Conservation (phyloP, 2,888 invertebrate species). For the Anagyrus pseudococci region DNA sequence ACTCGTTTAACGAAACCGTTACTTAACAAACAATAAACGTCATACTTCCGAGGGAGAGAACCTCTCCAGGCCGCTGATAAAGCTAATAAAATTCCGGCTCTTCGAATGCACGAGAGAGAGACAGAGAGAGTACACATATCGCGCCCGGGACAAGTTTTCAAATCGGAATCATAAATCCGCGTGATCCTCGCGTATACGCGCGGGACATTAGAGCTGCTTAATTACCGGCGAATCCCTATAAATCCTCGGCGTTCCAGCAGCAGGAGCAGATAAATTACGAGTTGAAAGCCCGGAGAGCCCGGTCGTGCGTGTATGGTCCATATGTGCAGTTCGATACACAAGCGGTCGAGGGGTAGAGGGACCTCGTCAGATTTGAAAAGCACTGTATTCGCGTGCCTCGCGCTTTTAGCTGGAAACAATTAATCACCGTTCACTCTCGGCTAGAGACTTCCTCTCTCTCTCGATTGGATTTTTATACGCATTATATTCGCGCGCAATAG, state of each 20-base stretch:
- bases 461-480: too few relatives aligned
- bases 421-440: too few relatives aligned
- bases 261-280: constrained; percentile 12
- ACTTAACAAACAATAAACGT: constrained; percentile 15
- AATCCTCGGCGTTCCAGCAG: constrained; percentile 14
- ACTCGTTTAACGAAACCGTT: constrained; percentile 2
- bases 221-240: constrained; percentile 15
- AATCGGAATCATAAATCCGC: constrained; percentile 22
- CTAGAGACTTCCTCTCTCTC: too few relatives aligned
- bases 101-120: not conserved
- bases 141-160: constrained; percentile 4
- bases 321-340: not conserved
- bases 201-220: constrained; percentile 1
- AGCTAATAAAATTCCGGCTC: not conserved
- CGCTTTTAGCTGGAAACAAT: too few relatives aligned
- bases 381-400: not conserved
- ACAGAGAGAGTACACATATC: not conserved
- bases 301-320: too few relatives aligned
- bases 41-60: too few relatives aligned
- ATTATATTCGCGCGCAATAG: too few relatives aligned
- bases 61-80: too few relatives aligned
- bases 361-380: not conserved
- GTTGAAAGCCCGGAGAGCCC: too few relatives aligned
- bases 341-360: too few relatives aligned
- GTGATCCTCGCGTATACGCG: not conserved